Evolutionary conservation across 2,888 invertebrate genomes (phyloP), one percentile per base, ranked within the genome.

Genomic region (Gryllus longicercus): DNA sequence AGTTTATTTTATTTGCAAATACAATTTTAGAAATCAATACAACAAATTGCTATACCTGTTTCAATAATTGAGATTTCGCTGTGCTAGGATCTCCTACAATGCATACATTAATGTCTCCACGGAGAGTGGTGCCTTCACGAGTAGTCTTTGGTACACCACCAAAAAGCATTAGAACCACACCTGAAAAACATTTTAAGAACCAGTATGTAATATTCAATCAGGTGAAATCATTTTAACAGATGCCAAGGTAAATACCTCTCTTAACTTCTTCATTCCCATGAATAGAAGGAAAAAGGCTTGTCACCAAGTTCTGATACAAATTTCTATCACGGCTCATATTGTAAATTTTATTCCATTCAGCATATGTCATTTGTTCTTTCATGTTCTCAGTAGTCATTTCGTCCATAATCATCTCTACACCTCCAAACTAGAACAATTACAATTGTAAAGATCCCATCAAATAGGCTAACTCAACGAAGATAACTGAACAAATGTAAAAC

Each of bases 21-120:
- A n/a, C 18, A 74, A 74, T 5, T 18, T n/a, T 74, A 4, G n/a
- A 74, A 74, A n/a, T 74, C n/a, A 11, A 74, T 11, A 11, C 12
- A 18, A 10, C 11, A 76, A 18, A 76, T 23, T 23, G 2, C 38
- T 38, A 14, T 51, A 95, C 96, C 89, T 95, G 97, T 88, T 98
- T 98, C 76, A 99, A 89, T 83, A 99, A 91, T 87, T 99, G 99
- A 0, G 98, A 98, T 87, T 99, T 99, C 50, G 99, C 99, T 0
- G 99, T 99, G 86, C 97, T 97, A 0, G 99, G 99, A 89, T 99
- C 99, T 4, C 99, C 99, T 2, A 99, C 99, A 83, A 99, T 93
- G 85, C 98, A 99, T 82, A 98, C 95, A 87, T 99, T 99, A 79
- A 99, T 93, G 85, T 99, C 99, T 11, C 99, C 99, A 84, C 99